Evolutionary conservation across 2,797 vertebrate genomes (phyloP), one percentile per base, ranked within the genome.

Genomic region (Pogonophryne albipinna): DNA sequence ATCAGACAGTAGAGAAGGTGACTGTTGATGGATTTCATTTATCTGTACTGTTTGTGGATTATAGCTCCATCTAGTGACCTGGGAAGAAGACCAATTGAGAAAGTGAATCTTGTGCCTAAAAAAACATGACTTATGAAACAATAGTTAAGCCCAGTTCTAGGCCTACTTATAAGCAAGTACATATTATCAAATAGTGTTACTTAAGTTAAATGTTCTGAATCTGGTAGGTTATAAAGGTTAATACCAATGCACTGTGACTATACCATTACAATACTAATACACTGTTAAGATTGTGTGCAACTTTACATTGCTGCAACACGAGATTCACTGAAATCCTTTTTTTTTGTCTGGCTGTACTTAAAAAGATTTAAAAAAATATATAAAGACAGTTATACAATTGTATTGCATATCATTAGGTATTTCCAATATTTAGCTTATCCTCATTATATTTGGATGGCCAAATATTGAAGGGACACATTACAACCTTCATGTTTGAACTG

Each of bases 1-100:
- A 56, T 4, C 16, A 34, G 45, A 47, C 44, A 17, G 42, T 16
- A 38, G 19, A 27, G n/a, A 12, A 9, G 8, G 11, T 13, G 16
- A 63, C 17, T 41, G 17, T 38, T 38, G 34, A 9, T 71, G 19
- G 16, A 31, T 34, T 11, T 77, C 0, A 56, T 23, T 38, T 38
- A 27, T 69, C 14, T 45, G n/a, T 0, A 42, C 46, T 23, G 16
- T 47, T 78, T 53, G 4, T 73, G 20, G 67, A n/a, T 58, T 60
- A 80, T 63, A 82, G 73, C 78, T 0, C 79, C 77, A 83, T 70
- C 82, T 86, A 74, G 77, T 84, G 84, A 52, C 15, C 2, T 27
- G 17, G 80, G 11, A 31, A 41, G 13, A 41, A 27, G 1, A 44
- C 9, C 42, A 14, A 53, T 46, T 67, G 6, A 2, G 11, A 44